These are phyloP conservation scores for Drosophila sp. DNA, from an alignment of 1,140 invertebrate species.

Conservation along the genomic window DNA sequence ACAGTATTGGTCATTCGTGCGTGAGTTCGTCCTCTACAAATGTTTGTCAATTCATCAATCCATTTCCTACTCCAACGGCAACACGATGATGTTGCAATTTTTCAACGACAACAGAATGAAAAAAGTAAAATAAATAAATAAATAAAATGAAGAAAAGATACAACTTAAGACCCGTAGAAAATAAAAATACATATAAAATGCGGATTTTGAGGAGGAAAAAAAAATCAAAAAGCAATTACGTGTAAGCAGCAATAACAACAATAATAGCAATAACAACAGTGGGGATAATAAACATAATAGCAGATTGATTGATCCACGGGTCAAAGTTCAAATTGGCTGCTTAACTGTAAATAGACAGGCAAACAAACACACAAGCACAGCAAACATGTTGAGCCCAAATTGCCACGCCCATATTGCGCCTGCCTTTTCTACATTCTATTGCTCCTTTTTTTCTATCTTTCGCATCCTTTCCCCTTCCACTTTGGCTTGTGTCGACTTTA, in stretches of 20 bases:
- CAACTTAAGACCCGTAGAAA: conserved; percentile 35
- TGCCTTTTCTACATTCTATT: too few species aligned
- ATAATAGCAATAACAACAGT: conserved; percentile 13
- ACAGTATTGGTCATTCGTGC: conserved; percentile 39
- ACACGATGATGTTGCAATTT: conserved; percentile 79
- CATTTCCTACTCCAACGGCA: conserved; percentile 71
- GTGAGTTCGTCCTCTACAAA: conserved; percentile 53
- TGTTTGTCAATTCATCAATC: conserved; percentile 82
- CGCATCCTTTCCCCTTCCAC: conserved; percentile 16
- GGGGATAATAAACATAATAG: conserved; percentile 77
- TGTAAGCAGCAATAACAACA: conserved; percentile 53
- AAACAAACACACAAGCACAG: conserved; percentile 57
- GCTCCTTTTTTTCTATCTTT: not conserved
- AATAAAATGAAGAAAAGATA: conserved; percentile 20
- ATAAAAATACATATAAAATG: conserved; percentile 18
- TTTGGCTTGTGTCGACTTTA: conserved; percentile 58
- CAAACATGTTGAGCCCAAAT: conserved; percentile 53
- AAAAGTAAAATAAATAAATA: not conserved
- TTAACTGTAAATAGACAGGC: conserved; percentile 80
- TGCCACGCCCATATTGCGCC: conserved; percentile 19
- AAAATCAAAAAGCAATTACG: conserved; percentile 82
- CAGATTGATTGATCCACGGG: conserved; percentile 80
- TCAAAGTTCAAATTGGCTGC: conserved; percentile 82
- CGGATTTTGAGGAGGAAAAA: not conserved
- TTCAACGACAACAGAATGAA: conserved; percentile 41